Conservation (phyloP, 2,797 vertebrate genomes). For the Thripadectes ignobilis region DNA sequence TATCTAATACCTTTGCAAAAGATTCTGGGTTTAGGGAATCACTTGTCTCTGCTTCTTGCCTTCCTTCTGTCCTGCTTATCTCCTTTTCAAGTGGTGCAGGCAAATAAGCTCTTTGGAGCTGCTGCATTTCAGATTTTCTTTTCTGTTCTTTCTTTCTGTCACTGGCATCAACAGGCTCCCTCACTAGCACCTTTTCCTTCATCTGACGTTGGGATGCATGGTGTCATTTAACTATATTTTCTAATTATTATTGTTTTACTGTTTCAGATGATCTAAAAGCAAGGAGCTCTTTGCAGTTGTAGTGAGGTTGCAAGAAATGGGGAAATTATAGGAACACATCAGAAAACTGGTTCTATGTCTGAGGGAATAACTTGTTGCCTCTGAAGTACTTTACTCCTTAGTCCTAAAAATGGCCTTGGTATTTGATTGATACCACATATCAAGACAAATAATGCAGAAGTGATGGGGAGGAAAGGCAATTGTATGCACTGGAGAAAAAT, state of each 20-base stretch:
- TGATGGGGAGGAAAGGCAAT: not conserved
- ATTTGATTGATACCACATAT: not conserved
- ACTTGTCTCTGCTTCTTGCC: not conserved
- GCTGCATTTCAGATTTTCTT: not conserved
- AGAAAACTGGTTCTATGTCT: not conserved
- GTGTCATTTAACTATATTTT: not conserved
- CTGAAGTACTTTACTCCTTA: not conserved
- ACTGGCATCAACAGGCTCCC: not conserved
- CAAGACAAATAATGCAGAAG: not conserved
- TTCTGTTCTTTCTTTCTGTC: not conserved
- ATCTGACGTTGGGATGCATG: accelerated
- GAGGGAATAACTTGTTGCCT: not conserved
- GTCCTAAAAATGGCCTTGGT: not conserved
- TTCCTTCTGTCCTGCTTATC: not conserved
- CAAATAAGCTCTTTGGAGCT: not conserved
- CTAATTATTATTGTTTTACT: not conserved
- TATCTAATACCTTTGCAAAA: not conserved
- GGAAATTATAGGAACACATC: not conserved
- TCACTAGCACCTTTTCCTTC: not conserved
- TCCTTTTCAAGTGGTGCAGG: not conserved
- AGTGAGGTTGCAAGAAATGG: not conserved
- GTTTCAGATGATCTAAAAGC: not conserved
- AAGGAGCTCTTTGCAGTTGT: not conserved
- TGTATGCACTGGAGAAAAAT: not conserved
- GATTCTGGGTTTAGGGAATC: not conserved